Conservation (phyloP, 2,888 invertebrate species). For the Parapristionchus giblindavisi region DNA sequence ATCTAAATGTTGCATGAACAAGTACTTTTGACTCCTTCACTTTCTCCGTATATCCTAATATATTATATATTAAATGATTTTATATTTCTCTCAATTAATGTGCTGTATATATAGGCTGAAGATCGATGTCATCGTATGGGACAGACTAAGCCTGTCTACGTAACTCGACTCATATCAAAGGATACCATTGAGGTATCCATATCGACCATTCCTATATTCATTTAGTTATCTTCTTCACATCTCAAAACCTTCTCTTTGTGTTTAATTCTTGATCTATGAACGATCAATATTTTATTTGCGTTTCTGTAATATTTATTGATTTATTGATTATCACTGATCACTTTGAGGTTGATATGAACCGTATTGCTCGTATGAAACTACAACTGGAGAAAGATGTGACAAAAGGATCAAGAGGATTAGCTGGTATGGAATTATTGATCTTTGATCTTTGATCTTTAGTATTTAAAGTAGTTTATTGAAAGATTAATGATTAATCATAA, state of each 20-base stretch:
- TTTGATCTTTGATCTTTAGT: not conserved
- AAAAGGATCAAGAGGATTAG: slow-evolving; percentile 68
- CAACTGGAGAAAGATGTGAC: slow-evolving; percentile 87
- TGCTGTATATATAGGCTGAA: slow-evolving; percentile 86
- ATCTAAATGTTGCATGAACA: too few relatives aligned
- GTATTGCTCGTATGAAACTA: slow-evolving; percentile 88
- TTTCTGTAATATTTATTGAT: too few relatives aligned
- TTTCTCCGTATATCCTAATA: too few relatives aligned
- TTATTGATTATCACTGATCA: not conserved
- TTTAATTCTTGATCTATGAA: too few relatives aligned
- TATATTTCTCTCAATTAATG: too few relatives aligned
- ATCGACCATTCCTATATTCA: too few relatives aligned
- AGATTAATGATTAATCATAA: too few relatives aligned
- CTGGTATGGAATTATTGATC: not conserved
- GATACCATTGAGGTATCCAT: slow-evolving; percentile 78
- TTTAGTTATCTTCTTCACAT: too few relatives aligned
- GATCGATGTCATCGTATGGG: slow-evolving; percentile 74
- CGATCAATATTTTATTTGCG: too few relatives aligned
- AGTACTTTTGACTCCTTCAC: not conserved
- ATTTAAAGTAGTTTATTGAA: too few relatives aligned
- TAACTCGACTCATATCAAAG: slow-evolving; percentile 84
- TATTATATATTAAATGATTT: too few relatives aligned
- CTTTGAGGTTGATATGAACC: slow-evolving; percentile 88
- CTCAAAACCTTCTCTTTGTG: too few relatives aligned
- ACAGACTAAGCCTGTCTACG: slow-evolving; percentile 76